phyloP scores from a whole-genome alignment of 2,888 invertebrate genomes.

The Rhorus exstirpatorius region DNA sequence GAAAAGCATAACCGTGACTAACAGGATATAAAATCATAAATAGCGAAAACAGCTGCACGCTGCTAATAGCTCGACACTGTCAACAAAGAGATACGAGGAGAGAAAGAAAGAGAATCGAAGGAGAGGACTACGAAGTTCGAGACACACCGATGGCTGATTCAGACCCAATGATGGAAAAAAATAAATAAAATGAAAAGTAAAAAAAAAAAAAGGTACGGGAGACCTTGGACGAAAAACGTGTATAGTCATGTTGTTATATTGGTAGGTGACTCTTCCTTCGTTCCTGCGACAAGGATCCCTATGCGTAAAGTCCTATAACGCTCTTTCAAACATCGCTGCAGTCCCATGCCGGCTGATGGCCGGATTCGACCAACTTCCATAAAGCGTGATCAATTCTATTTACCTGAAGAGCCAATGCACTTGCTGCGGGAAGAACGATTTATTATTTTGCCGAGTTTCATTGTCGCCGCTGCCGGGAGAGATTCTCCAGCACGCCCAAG shows the following conservation, averaged over 20 bases:
- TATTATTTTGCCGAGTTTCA: conserved; percentile 55
- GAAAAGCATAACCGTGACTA: conserved; percentile 47
- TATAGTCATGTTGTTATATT: conserved; percentile 82
- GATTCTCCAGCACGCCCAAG: conserved; percentile 19
- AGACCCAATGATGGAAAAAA: conserved; percentile 29
- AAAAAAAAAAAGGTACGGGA: conserved; percentile 28
- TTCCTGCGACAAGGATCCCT: conserved; percentile 66
- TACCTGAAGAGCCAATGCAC: conserved; percentile 78
- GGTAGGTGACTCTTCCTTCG: conserved; percentile 73
- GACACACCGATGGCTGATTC: conserved; percentile 52
- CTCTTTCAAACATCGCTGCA: conserved; percentile 48
- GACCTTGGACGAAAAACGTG: conserved; percentile 71
- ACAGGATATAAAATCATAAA: conserved; percentile 51
- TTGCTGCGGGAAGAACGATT: conserved; percentile 47
- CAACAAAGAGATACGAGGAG: conserved; percentile 39
- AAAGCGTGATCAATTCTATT: conserved; percentile 81
- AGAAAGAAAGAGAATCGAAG: conserved; percentile 46
- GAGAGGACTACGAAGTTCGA: conserved; percentile 25
- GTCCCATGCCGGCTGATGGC: conserved; percentile 30
- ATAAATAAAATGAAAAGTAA: conserved; percentile 32
- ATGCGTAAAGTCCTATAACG: conserved; percentile 32
- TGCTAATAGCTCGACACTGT: conserved; percentile 51
- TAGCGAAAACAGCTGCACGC: conserved; percentile 60
- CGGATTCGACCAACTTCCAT: conserved; percentile 60
- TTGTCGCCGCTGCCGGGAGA: conserved; percentile 18